Conservation (phyloP, 2,113 vertebrate genomes). For the Cyanoderma ruficeps region DNA sequence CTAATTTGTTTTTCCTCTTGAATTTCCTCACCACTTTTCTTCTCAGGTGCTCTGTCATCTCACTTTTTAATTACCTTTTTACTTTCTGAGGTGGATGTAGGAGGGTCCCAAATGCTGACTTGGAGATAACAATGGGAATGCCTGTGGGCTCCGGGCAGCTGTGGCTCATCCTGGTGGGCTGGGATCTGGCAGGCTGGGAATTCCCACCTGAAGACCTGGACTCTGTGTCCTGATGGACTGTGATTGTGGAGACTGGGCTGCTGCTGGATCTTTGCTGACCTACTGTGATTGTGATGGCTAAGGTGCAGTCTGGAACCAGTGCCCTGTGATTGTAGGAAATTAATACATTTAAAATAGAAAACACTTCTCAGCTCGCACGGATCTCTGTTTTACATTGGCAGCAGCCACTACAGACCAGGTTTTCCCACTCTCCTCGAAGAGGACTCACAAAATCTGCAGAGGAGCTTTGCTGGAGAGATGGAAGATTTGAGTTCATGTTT, state of each 20-base stretch:
- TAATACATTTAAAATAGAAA: neutral
- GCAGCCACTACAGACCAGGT: neutral
- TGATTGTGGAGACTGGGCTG: neutral
- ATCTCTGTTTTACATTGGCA: neutral
- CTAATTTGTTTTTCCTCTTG: neutral
- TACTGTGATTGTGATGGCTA: fast-evolving
- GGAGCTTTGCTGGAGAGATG: neutral
- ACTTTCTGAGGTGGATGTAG: neutral
- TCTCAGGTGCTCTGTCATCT: neutral
- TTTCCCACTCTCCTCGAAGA: neutral
- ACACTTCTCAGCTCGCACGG: neutral
- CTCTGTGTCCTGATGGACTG: fast-evolving
- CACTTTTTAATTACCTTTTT: neutral
- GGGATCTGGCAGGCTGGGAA: neutral
- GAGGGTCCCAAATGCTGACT: neutral
- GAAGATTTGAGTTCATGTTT: neutral
- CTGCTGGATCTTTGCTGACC: neutral
- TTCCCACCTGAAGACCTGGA: neutral
- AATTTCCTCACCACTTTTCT: neutral
- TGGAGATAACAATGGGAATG: neutral
- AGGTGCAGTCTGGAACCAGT: neutral
- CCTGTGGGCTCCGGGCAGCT: neutral
- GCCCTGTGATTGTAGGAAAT: neutral
- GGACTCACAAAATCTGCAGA: neutral
- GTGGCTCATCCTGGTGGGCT: neutral